Percentiles rank a stretch among this genome's conserved stretches.
phyloP scores from a whole-genome alignment of 2,797 vertebrate species.

The Scolopax bukidnonensis region DNA sequence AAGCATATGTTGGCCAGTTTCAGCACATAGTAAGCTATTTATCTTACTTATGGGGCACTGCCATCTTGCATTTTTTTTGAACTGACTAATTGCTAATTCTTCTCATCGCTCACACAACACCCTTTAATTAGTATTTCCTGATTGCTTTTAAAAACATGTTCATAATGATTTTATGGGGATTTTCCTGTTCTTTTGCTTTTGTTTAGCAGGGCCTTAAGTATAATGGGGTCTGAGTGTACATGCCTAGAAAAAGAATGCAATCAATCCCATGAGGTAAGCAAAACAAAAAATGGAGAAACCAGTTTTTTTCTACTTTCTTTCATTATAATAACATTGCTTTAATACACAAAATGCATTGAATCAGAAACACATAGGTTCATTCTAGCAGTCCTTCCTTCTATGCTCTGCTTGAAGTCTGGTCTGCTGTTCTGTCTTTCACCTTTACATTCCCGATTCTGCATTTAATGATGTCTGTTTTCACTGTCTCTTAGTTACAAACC shows the following conservation, averaged over 20 bases:
- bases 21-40: slow-evolving; percentile 32
- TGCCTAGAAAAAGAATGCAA: not conserved
- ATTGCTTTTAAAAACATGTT: not conserved
- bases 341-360: not conserved
- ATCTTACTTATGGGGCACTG: slow-evolving; percentile 53
- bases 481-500: not conserved
- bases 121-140: slow-evolving; percentile 28
- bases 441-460: not conserved
- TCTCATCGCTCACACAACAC: not conserved
- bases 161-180: not conserved
- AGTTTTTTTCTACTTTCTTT: not conserved
- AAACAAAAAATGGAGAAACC: not conserved
- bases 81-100: slow-evolving; percentile 27
- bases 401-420: not conserved
- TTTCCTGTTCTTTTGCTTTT: not conserved
- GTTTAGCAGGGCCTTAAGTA: not conserved
- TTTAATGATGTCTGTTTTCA: not conserved
- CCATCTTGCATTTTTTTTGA: not conserved
- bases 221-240: not conserved
- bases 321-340: not conserved
- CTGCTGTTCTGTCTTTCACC: not conserved
- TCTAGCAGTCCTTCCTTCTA: not conserved
- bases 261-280: not conserved
- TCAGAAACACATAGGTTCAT: not conserved
- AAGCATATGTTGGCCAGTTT: slow-evolving; percentile 56